These are phyloP conservation scores for Xiphorhynchus elegans DNA, from an alignment of 2,113 vertebrate species.

Conservation along the genomic window DNA sequence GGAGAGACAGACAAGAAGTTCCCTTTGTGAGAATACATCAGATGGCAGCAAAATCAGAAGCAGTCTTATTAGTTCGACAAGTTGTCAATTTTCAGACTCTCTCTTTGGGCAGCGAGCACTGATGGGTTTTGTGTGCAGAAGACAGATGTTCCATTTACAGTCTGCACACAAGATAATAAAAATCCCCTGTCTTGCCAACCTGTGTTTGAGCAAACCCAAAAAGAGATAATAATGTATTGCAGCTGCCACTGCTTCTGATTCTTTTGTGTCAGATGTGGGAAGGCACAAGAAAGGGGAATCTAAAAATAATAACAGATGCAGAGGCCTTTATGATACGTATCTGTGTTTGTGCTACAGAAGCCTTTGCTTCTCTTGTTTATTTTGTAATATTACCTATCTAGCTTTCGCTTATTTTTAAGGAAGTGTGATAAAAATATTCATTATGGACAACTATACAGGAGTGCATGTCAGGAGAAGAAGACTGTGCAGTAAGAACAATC, in stretches of 20 bases:
- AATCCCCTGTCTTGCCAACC: background rate
- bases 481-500: background rate
- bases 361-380: background rate
- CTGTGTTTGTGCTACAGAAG: background rate
- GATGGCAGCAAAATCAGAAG: conserved; percentile 3
- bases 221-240: background rate
- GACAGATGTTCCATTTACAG: conserved; percentile 42
- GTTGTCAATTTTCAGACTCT: conserved; percentile 32
- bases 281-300: background rate
- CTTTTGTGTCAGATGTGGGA: background rate
- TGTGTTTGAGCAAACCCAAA: background rate
- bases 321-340: background rate
- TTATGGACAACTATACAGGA: background rate
- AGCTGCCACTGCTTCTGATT: background rate
- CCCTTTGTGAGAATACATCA: background rate
- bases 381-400: background rate
- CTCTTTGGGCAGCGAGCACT: background rate
- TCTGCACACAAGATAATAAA: conserved; percentile 1
- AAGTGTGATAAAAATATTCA: background rate
- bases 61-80: conserved; percentile 7
- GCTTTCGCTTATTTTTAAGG: background rate
- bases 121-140: conserved; percentile 21
- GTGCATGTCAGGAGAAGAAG: background rate
- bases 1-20: background rate
- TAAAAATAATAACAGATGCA: conserved; percentile 4